These are phyloP conservation scores for Portevinia maculata DNA, from an alignment of 2,888 invertebrate species.

Conservation along the genomic window DNA sequence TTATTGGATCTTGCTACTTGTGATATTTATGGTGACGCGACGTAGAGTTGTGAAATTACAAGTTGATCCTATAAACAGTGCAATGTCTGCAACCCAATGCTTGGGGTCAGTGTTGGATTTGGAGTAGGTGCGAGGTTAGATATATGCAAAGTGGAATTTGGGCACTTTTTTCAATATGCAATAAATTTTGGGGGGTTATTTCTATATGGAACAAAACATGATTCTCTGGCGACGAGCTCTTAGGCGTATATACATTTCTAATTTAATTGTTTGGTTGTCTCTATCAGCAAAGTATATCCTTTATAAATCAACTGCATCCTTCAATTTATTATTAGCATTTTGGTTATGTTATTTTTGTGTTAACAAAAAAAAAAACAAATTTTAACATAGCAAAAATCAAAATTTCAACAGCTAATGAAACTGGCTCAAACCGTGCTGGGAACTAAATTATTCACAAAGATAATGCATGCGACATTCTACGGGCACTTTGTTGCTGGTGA, in stretches of 20 bases:
- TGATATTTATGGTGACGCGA: no score
- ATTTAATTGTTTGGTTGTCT: not conserved
- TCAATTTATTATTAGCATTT: not conserved
- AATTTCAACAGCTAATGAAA: constrained; percentile 90
- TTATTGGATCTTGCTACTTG: no score
- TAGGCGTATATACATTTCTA: not conserved
- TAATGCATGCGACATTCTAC: constrained; percentile 98
- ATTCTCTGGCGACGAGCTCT: not conserved
- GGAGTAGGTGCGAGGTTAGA: no score
- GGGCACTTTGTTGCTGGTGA: constrained; percentile 99
- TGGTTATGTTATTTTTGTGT: not conserved
- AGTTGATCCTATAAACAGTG: no score
- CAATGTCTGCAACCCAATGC: no score
- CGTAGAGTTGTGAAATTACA: no score
- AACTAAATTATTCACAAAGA: constrained; percentile 89
- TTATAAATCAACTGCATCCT: constrained; percentile 5
- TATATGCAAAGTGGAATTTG: no score
- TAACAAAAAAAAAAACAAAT: constrained; percentile 41
- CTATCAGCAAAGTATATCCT: constrained; percentile 34
- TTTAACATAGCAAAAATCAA: constrained; percentile 77
- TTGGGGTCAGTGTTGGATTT: no score
- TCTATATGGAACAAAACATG: not conserved
- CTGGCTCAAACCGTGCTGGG: constrained; percentile 89
- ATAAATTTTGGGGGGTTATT: not conserved
- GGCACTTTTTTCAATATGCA: not conserved